Evolutionary conservation across 2,797 vertebrate genomes (phyloP).

Genomic region (Crenuchus spilurus): DNA sequence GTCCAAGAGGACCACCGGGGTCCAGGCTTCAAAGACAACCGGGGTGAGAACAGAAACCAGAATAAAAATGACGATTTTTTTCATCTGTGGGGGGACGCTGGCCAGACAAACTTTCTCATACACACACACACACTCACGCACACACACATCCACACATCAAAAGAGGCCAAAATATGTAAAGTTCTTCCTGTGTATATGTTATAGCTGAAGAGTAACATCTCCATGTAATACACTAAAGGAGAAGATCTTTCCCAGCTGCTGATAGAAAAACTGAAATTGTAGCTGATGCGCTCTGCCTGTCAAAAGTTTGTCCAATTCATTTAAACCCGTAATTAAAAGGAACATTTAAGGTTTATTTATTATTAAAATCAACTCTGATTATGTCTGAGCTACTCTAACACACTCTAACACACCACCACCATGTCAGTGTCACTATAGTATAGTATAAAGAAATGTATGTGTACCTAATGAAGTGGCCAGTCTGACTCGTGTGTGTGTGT

Average conservation of each 20-base stretch:
- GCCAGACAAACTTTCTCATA: background rate
- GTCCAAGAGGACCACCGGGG: constrained; percentile 55
- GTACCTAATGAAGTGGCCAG: no score
- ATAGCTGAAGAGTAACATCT: background rate
- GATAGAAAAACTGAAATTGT: no score
- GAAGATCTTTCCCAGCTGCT: background rate
- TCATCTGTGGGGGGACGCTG: background rate
- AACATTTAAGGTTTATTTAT: no score
- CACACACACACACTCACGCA: background rate
- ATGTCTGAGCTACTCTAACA: no score
- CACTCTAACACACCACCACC: no score
- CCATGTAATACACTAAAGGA: background rate
- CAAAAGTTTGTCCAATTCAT: no score
- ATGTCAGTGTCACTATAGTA: no score
- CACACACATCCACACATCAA: background rate
- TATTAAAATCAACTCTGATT: no score
- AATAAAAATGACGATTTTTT: background rate
- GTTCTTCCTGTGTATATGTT: background rate
- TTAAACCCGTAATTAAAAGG: no score
- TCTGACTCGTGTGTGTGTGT: no score
- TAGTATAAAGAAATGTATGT: no score
- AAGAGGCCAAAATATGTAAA: background rate
- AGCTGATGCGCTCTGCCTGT: no score
- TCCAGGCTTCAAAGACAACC: constrained; percentile 60
- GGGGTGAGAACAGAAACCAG: constrained; percentile 55